Conservation (phyloP, 2,888 invertebrate genomes). For the Vanessa cardui region DNA sequence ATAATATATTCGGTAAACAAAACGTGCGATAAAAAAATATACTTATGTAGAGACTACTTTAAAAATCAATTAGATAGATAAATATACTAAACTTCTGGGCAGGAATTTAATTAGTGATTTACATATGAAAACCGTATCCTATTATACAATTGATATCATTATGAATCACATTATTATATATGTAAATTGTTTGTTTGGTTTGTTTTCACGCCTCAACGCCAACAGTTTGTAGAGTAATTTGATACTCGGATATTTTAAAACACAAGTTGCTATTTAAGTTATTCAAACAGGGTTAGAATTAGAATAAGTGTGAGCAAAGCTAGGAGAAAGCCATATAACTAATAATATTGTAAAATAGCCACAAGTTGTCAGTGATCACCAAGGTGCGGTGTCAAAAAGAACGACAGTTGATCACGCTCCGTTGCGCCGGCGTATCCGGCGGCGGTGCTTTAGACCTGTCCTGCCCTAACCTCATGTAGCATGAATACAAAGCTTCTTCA, state of each 20-base stretch:
- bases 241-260: not conserved
- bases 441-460: conserved; percentile 38
- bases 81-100: too few relatives aligned
- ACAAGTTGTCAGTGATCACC: conserved; percentile 18
- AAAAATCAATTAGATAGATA: too few relatives aligned
- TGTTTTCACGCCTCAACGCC: too few relatives aligned
- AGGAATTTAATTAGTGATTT: too few relatives aligned
- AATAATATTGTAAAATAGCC: conserved; percentile 9
- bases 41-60: too few relatives aligned
- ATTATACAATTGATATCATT: too few relatives aligned
- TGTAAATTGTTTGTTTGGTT: too few relatives aligned
- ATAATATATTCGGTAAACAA: conserved; percentile 37
- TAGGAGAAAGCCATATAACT: not conserved
- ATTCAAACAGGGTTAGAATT: too few relatives aligned
- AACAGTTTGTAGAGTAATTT: not conserved
- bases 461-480: conserved; percentile 36
- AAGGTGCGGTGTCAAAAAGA: conserved; percentile 52
- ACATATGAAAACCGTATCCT: too few relatives aligned
- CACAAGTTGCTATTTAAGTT: not conserved
- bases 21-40: not conserved
- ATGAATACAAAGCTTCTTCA: conserved; percentile 43
- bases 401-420: conserved; percentile 58
- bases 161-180: too few relatives aligned
- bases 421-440: conserved; percentile 63
- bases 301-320: too few relatives aligned